Evolutionary conservation across 2,888 invertebrate genomes (phyloP), one percentile per base, ranked within the genome.

Genomic region (Auanema freiburgensis): DNA sequence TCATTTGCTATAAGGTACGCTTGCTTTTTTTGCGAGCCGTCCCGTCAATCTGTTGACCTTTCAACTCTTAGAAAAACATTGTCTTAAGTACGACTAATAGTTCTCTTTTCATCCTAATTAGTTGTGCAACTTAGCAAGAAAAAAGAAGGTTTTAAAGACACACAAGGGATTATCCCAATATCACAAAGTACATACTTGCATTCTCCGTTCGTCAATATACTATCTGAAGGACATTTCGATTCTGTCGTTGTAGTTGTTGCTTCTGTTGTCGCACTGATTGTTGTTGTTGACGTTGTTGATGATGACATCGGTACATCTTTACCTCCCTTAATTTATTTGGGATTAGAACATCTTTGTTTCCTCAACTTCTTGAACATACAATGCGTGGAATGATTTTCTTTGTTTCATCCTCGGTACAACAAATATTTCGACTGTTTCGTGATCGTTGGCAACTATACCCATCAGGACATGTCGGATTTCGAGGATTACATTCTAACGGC

Each of bases 361-460:
- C 33, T 8, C 3, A 33, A 33, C 8, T 33, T 8, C 33, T 33
- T 33, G 8, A 33, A 33, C 33, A 33, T 33, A 33, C 33, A 33
- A 33, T 33, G 3, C 33, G 33, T 33, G 33, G 33, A 21, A 52
- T n/a, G 5, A 21, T 52, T n/a, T 23, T 52, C 8, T 18, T 23
- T 8, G n/a, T 55, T 12, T 33, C 56, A 41, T 53, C 52, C 10
- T 41, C 41, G 16, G 79, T 79, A 56, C 79, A 79, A 57, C 79
- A 79, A 33, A 78, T 71, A 14, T 68, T 56, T 44, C 66, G 68
- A 10, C 66, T 67, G 23, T 54, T 59, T n/a, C 61, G 56, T 12
- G 74, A 66, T 40, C 65, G 60, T 50, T 71, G 70, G 64, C 80
- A 80, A 1, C 57, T 25, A 52, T 78, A 80, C 14, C 79, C 79